Conservation (phyloP, 1,140 invertebrate genomes). For the Zaprionus kolodkinae region DNA sequence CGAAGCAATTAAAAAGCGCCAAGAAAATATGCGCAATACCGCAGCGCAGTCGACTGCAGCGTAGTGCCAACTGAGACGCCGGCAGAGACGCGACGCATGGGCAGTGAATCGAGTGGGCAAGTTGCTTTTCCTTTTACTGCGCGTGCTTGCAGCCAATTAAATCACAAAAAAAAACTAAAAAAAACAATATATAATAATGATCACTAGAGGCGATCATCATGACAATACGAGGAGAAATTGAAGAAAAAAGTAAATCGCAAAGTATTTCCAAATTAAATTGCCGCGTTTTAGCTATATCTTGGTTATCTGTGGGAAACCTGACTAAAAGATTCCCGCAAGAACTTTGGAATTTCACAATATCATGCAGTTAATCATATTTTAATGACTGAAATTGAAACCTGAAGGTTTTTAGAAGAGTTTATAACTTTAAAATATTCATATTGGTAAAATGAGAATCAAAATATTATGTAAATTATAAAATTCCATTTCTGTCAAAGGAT, state of each 20-base stretch:
- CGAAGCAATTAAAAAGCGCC: constrained; percentile 52
- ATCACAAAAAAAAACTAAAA: not conserved
- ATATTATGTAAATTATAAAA: not conserved
- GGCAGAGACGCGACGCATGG: constrained; percentile 32
- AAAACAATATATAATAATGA: constrained; percentile 35
- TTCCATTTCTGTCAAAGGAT: not conserved
- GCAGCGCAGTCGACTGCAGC: constrained; percentile 7
- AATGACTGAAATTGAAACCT: not conserved
- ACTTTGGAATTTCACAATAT: constrained; percentile 37
- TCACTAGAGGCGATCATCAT: constrained; percentile 34
- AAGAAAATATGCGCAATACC: constrained; percentile 41
- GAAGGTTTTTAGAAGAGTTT: not conserved
- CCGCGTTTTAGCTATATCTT: not conserved
- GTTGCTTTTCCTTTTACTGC: constrained; percentile 59
- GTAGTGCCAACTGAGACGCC: not conserved
- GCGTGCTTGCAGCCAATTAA: constrained; percentile 56
- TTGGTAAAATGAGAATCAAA: not conserved
- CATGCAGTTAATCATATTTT: constrained; percentile 40
- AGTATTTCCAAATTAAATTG: constrained; percentile 52
- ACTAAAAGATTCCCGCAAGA: constrained; percentile 3
- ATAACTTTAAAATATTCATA: not conserved
- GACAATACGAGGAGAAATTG: constrained; percentile 38
- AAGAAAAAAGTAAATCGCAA: constrained; percentile 39
- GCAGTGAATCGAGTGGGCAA: constrained; percentile 42
- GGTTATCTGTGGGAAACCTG: not conserved